Evolutionary conservation across 2,888 invertebrate genomes (phyloP).

Genomic region (Branchipolynoe longqiensis): DNA sequence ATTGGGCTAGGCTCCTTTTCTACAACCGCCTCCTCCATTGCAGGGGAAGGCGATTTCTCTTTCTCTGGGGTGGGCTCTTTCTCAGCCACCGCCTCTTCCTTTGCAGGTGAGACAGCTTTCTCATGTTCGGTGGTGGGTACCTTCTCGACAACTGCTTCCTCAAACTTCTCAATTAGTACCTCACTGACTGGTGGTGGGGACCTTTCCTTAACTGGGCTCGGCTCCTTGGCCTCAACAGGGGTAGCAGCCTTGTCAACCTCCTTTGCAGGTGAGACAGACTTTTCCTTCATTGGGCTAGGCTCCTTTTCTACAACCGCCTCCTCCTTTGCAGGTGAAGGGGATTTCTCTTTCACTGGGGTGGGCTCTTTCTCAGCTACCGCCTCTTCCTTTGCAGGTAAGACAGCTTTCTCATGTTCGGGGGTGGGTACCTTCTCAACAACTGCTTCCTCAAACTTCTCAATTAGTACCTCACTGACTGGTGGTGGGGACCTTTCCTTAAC

Average conservation of each 20-base stretch:
- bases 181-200: slow-evolving; percentile 45
- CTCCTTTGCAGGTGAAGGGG: slow-evolving; percentile 56
- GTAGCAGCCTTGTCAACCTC: neutral
- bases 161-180: slow-evolving; percentile 47
- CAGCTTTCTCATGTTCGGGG: neutral
- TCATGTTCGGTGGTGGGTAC: slow-evolving; percentile 54
- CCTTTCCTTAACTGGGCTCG: slow-evolving; percentile 1
- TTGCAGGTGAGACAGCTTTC: neutral
- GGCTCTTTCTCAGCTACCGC: slow-evolving; percentile 20
- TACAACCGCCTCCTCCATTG: slow-evolving; percentile 4
- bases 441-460: slow-evolving; percentile 29
- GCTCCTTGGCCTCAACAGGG: slow-evolving; percentile 18
- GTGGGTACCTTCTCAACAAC: slow-evolving; percentile 22
- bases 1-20: slow-evolving; percentile 30
- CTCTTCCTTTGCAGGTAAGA: slow-evolving; percentile 4
- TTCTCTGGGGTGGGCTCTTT: neutral
- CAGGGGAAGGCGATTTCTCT: slow-evolving; percentile 1
- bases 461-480: slow-evolving; percentile 23
- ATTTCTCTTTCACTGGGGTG: slow-evolving; percentile 28
- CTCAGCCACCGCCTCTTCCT: slow-evolving; percentile 84
- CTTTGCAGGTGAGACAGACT: slow-evolving; percentile 12
- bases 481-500: slow-evolving; percentile 16
- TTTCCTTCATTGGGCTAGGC: slow-evolving; percentile 29
- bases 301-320: slow-evolving; percentile 64
- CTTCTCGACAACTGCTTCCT: slow-evolving; percentile 59